Base-by-base conservation (phyloP, 2,888 invertebrate genomes). In the Psylliodes chrysocephalus region DNA sequence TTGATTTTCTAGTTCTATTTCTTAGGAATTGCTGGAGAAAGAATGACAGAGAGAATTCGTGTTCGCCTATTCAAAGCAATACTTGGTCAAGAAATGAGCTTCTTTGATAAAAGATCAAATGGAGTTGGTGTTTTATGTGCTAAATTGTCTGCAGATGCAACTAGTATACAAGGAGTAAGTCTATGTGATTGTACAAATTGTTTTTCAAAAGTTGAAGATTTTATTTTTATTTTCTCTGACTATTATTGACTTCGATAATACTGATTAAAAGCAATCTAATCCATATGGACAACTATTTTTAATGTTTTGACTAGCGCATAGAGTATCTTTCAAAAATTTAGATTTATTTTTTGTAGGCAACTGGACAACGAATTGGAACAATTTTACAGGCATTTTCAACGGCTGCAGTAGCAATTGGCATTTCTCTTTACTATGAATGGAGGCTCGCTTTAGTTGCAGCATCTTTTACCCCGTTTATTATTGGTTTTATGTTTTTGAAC, bases 1-100 rank as follows among this genome's bases (percentile, higher is more conserved):
- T 67, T 30, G 14, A 38, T 5, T 38, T 40, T 14, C 62, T n/a
- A 82, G 81, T 76, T 79, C 47, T 80, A 77, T 60, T 85, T 89
- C 78, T 94, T 93, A 79, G 90, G 88, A 0, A 83, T 91, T 22
- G 92, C 94, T 30, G 95, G 95, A 33, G 94, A 94, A 80, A 83
- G 86, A 66, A 83, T 95, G 54, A 95, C 95, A 0, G 86, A 89
- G 75, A 85, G 94, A 64, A 79, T 95, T 1, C 84, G 95, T 54
- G 86, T 85, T 33, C 67, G 84, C 38, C 85, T 90, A 82, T 92
- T 93, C 73, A 84, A 83, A 52, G 86, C 88, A 2, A 87, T 92
- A 81, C 76, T 94, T 1, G 83, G 84, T 67, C 93, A 92, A 81
- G 93, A 93, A 78, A 85, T 91, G 62, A 89, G 86, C 1, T 93